Evolutionary conservation across 2,797 vertebrate species (phyloP), one percentile per base, ranked within the genome.

Genomic region (Megaceryle alcyon): DNA sequence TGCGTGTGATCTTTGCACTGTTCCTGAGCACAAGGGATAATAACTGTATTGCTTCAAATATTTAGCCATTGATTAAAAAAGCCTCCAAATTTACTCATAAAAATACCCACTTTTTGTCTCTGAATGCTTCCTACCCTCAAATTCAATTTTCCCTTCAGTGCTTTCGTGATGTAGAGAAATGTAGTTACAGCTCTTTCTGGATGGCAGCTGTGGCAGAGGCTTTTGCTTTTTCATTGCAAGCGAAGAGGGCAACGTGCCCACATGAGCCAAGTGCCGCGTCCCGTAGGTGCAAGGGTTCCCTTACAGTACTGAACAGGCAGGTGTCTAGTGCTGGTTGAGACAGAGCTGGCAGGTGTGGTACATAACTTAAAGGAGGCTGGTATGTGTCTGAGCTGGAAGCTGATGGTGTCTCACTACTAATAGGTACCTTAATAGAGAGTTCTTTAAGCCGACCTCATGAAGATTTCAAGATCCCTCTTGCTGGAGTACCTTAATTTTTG

Each of bases 211-310:
- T 54, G 59, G 59, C 69, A 86, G 72, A 72, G 49, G 49, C 54
- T 93, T 85, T 79, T 49, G 41, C 48, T 82, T 77, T 41, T 48
- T 18, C 65, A 3, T 14, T n/a, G 72, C 59, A 21, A 63, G n/a
- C 0, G 2, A 8, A n/a, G 64, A 4, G n/a, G 56, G 71, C 82
- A 66, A 21, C 0, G 1, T 64, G 88, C 46, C 79, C 1, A 0
- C 2, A 28, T 18, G 31, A 90, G 57, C 44, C 6, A 0, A 8
- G 37, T 29, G 73, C 83, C 65, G 60, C 39, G 22, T 63, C n/a
- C 76, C 18, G 7, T 8, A 0, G 18, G 65, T 0, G 0, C 0
- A 0, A 46, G 73, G 57, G 65, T 70, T 88, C 11, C 2, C 6
- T 49, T 1, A 5, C 1, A 0, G 29, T 31, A 48, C 78, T 48